A percentile compares a stretch with the other conserved stretches of the same genome.
These are phyloP conservation scores for Hypsopygia costalis DNA, from an alignment of 2,888 invertebrate species.

Conservation along the genomic window DNA sequence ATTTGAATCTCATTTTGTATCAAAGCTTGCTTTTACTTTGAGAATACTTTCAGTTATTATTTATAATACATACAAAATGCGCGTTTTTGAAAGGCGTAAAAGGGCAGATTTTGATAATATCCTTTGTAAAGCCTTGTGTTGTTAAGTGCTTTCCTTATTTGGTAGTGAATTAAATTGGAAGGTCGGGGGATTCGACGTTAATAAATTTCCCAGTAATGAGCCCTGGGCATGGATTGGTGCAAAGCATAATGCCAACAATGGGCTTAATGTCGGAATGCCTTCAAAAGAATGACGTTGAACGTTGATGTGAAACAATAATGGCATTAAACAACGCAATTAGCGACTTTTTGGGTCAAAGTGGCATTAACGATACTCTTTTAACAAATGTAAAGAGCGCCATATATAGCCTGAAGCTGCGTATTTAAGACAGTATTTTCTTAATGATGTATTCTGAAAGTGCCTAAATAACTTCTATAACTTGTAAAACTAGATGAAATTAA, in stretches of 20 bases:
- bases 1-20: constrained; percentile 28
- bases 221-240: constrained; percentile 22
- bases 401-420: too few relatives aligned
- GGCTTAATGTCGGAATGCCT: constrained; percentile 31
- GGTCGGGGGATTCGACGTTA: constrained; percentile 29
- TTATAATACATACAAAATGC: constrained; percentile 19
- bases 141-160: constrained; percentile 43
- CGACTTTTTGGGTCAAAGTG: constrained; percentile 1
- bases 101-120: constrained; percentile 40
- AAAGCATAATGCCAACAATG: constrained; percentile 38
- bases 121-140: constrained; percentile 41
- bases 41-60: constrained; percentile 18
- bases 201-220: constrained; percentile 48
- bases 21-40: constrained; percentile 26
- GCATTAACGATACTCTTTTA: neutral
- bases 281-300: constrained; percentile 16
- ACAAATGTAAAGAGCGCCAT: too few relatives aligned
- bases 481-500: too few relatives aligned
- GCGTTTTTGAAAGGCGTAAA: constrained; percentile 24
- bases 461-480: too few relatives aligned
- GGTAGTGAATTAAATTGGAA: constrained; percentile 31
- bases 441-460: too few relatives aligned
- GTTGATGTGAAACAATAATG: constrained; percentile 18
- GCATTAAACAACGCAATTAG: constrained; percentile 16
- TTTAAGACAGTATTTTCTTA: too few relatives aligned